Evolutionary conservation across 1,140 invertebrate species (phyloP).

Genomic region (Drosophila insularis): DNA sequence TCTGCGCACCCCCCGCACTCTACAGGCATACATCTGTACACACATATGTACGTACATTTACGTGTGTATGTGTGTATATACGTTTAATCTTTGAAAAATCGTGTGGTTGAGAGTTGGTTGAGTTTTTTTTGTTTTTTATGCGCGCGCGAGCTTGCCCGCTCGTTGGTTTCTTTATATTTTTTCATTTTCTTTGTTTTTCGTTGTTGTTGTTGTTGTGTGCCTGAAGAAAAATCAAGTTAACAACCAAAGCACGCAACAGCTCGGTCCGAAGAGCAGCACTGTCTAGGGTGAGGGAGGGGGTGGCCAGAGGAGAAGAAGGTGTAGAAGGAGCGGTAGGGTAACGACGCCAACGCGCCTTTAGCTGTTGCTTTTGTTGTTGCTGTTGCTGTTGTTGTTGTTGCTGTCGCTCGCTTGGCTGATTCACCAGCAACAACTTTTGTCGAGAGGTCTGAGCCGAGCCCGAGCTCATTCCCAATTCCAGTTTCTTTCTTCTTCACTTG

Average conservation of each 20-base stretch:
- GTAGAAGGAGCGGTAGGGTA: constrained; percentile 18
- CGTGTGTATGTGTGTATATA: not conserved
- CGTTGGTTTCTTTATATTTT: constrained; percentile 36
- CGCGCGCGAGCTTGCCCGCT: constrained; percentile 8
- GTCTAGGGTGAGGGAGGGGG: constrained; percentile 7
- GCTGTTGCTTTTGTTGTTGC: constrained; percentile 23
- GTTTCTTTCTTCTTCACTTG: constrained; percentile 78
- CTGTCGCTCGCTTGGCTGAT: constrained; percentile 67
- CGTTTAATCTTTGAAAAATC: constrained; percentile 60
- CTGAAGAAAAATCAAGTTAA: constrained; percentile 78
- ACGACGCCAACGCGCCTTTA: constrained; percentile 59
- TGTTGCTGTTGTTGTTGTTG: constrained; percentile 37
- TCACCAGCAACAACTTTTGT: constrained; percentile 55
- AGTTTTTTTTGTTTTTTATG: constrained; percentile 27
- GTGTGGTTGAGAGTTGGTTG: constrained; percentile 60
- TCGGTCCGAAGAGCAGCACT: constrained; percentile 23
- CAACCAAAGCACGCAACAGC: constrained; percentile 61
- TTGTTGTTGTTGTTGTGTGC: constrained; percentile 37
- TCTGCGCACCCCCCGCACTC: constrained; percentile 4
- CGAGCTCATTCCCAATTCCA: constrained; percentile 67
- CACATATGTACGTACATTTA: not conserved
- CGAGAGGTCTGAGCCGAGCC: constrained; percentile 67
- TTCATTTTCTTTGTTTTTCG: constrained; percentile 75
- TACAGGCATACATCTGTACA: not conserved
- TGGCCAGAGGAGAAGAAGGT: constrained; percentile 8